Conservation (phyloP, 2,113 vertebrate species). For the Notiomystis cincta region DNA sequence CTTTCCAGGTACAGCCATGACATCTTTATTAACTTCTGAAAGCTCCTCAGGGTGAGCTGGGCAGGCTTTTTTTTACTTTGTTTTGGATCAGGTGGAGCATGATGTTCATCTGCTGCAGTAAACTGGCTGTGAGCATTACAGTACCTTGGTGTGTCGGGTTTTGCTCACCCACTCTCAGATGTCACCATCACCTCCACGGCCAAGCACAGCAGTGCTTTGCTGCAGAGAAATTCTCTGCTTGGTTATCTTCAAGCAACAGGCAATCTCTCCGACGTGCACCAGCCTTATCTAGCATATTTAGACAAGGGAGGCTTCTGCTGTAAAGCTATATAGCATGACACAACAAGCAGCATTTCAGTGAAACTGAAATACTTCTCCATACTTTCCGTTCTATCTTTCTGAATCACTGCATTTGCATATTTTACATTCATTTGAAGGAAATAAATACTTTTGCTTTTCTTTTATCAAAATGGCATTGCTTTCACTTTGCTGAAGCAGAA, state of each 20-base stretch:
- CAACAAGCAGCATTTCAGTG: background rate
- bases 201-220: background rate
- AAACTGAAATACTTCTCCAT: background rate
- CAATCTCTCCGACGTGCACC: background rate
- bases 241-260: background rate
- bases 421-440: slow-evolving; percentile 50
- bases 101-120: background rate
- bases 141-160: background rate
- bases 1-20: background rate
- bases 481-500: slow-evolving; percentile 33
- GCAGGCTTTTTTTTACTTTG: background rate
- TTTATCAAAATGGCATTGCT: slow-evolving; percentile 10
- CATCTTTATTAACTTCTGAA: background rate
- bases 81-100: background rate
- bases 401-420: slow-evolving; percentile 26
- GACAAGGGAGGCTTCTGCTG: background rate
- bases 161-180: background rate
- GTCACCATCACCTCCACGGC: background rate
- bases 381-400: background rate
- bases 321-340: background rate
- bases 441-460: slow-evolving; percentile 33
- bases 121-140: background rate
- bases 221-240: background rate
- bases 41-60: background rate
- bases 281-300: background rate